phyloP scores from a whole-genome alignment of 37 sponge, comb jelly and placozoan genomes.

The Geodia barretti region DNA sequence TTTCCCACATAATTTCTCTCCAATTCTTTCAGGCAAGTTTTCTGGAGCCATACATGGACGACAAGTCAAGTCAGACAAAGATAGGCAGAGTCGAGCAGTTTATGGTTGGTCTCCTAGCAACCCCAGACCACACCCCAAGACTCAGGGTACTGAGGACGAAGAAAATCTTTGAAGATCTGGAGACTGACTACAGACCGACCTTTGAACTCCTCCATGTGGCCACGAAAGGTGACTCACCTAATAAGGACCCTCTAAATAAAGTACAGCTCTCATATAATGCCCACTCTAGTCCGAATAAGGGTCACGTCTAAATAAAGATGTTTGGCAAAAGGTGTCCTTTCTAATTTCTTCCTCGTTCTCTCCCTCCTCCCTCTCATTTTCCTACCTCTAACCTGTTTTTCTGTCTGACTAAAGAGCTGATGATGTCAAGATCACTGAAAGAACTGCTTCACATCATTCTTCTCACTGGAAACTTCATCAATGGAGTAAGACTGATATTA shows the following conservation, averaged over 20 bases:
- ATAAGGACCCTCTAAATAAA: no score
- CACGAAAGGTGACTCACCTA: slow-evolving; percentile 27
- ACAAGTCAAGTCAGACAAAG: slow-evolving; percentile 13
- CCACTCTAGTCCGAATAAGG: no score
- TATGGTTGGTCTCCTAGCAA: no score
- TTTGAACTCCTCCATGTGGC: neutral
- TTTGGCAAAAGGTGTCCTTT: no score
- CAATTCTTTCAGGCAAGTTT: neutral
- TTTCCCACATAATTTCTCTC: no score
- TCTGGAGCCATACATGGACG: slow-evolving; percentile 30
- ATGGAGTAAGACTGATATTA: slow-evolving; percentile 20
- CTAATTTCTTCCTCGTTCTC: no score
- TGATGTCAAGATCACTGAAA: slow-evolving; percentile 3
- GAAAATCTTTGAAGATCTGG: slow-evolving; percentile 19
- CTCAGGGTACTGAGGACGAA: slow-evolving; percentile 19
- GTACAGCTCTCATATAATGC: no score
- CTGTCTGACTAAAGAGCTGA: slow-evolving; percentile 1
- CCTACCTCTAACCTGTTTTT: neutral
- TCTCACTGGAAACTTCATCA: slow-evolving; percentile 60
- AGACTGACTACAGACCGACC: slow-evolving; percentile 1
- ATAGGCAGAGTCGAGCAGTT: no score
- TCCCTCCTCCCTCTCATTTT: neutral
- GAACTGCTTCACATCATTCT: slow-evolving; percentile 49
- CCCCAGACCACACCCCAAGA: neutral
- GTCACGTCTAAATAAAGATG: no score